Evolutionary conservation across 1,140 invertebrate genomes (phyloP).

Genomic region (Drosophila punjabiensis): DNA sequence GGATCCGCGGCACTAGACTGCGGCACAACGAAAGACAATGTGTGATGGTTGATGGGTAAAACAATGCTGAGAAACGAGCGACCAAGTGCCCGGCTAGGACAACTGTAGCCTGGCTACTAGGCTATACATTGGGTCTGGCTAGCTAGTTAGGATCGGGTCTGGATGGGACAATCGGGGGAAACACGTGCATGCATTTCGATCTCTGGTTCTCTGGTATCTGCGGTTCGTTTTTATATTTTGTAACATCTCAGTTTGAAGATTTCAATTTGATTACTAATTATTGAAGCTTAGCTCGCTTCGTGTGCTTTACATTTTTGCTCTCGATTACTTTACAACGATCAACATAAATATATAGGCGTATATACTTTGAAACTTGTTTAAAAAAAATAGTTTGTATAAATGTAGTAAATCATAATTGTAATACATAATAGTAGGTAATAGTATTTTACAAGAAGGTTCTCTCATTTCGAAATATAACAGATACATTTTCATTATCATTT

Average conservation of each 20-base stretch:
- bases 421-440: constrained; percentile 78
- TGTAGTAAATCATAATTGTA: constrained; percentile 62
- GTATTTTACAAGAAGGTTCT: constrained; percentile 70
- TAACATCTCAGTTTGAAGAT: constrained; percentile 62
- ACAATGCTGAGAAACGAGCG: constrained; percentile 11
- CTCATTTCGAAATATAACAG: constrained; percentile 72
- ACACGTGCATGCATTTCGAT: background rate
- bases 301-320: constrained; percentile 44
- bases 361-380: constrained; percentile 60
- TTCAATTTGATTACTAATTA: constrained; percentile 79
- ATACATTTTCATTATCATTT: constrained; percentile 66
- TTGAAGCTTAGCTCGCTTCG: constrained; percentile 30
- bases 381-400: constrained; percentile 61
- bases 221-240: constrained; percentile 36
- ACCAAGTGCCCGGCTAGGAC: background rate
- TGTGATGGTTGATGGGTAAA: constrained; percentile 26
- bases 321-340: constrained; percentile 74
- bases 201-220: constrained; percentile 22
- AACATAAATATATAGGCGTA: constrained; percentile 79
- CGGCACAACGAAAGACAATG: background rate
- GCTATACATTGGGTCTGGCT: constrained; percentile 24
- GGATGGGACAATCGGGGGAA: constrained; percentile 16
- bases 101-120: constrained; percentile 24
- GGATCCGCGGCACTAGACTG: constrained; percentile 12
- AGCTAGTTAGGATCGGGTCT: constrained; percentile 7